Evolutionary conservation across 53 echinoderm and acorn worm genomes (phyloP), one percentile per base, ranked within the genome.

Genomic region (Astropecten irregularis): DNA sequence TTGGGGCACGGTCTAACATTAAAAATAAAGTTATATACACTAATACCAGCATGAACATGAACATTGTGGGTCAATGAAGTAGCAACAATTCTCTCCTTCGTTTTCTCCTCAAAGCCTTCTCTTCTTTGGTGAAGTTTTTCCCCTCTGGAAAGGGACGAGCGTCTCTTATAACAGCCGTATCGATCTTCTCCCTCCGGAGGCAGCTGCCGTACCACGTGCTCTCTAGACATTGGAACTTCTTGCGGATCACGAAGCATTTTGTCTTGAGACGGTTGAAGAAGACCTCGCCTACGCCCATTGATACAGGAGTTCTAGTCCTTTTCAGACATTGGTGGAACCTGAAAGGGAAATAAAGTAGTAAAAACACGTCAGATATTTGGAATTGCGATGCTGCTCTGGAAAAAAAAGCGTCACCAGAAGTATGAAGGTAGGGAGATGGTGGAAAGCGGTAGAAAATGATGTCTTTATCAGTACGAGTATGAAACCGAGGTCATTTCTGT

Each of bases 201-300:
- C 87, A 87, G 5, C 61, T 39, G 55, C 87, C 87, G 20, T 66
- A 82, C 90, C 90, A 88, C 2, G 69, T 61, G 3, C 55, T 88
- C 85, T 90, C 88, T 34, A 90, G 70, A 36, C 95, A 95, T 65
- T 95, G 91, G 22, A 66, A 68, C 49, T 77, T 77, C 49, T 83
- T 73, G 14, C 92, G 68, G 16, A 85, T 81, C 4, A 92, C 93
- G 69, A 96, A 96, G 65, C 96, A 96, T 15, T 91, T 28, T 0
- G 87, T 67, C 46, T 82, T 69, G 29, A 96, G 76, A 9, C 83
- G 63, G 89, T 96, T 96, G 85, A 93, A 96, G 66, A 48, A 96
- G 13, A 71, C 58, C 3, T 91, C 87, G 7, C 93, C 96, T 3
- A 93, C 89, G 21, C 87, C 73, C 39, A 47, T 49, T 1, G 83